Evolutionary conservation across 1,140 invertebrate genomes (phyloP), one percentile per base, ranked within the genome.

Genomic region (Belonocnema kinseyi): DNA sequence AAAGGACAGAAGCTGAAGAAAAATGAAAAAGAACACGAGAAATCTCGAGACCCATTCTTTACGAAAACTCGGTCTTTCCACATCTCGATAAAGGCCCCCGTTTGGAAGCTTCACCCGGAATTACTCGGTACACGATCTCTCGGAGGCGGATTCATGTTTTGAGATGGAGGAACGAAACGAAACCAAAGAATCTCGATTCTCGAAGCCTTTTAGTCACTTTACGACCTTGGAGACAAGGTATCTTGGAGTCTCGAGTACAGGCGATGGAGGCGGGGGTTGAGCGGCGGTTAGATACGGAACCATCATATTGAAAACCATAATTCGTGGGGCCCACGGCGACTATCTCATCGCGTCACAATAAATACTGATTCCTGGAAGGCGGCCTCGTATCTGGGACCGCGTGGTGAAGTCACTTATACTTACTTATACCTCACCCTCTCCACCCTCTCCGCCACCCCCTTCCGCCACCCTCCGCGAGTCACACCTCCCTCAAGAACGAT

Each of bases 231-330:
- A 82, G 85, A 89, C 84, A 85, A 86, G 81, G 80, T 86, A 88
- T 89, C 85, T 87, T 78, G 74, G 77, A 75, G 78, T 78, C 72
- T 66, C 50, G 74, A 73, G 76, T 61, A 53, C 77, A 77, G 83
- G 77, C 76, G 79, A 80, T 82, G 82, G 82, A 80, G 80, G 81
- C 79, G 12, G 40, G 54, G 40, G 54, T 75, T 74, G 33, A 16
- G 74, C 82, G 79, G 81, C 21, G 75, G 61, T 71, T 71, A 85
- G 88, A 89, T 89, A 89, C 85, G 83, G 80, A 88, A 87, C 86
- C 87, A 87, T 90, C 89, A 90, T 90, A 90, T 91, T 91, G 89
- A 89, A 89, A 90, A 90, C 88, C 90, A 90, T 91, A 91, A 91
- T 91, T 91, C 89, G 90, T 88, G 79, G 80, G 81, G 83, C 81